phyloP scores from a whole-genome alignment of 2,888 invertebrate genomes.

The Ischnura elegans region DNA sequence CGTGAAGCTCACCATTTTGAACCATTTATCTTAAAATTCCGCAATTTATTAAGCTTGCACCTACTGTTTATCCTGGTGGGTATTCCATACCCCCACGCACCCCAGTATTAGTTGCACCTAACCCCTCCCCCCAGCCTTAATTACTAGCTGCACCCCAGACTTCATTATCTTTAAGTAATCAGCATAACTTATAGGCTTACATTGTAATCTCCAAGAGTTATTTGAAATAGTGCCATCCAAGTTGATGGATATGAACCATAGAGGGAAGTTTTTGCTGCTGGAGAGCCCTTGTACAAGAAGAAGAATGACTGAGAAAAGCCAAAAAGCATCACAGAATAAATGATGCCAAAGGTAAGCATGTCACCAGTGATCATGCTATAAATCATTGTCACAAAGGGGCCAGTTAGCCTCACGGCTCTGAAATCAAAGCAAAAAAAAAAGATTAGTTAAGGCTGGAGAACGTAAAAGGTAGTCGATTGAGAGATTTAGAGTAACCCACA shows the following conservation, averaged over 20 bases:
- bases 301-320: constrained; percentile 95
- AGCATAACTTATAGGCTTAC: constrained; percentile 81
- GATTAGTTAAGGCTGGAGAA: constrained; percentile 68
- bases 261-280: constrained; percentile 88
- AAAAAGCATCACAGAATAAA: constrained; percentile 95
- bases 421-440: constrained; percentile 73
- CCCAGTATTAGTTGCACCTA: too few species aligned
- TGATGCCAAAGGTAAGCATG: constrained; percentile 98
- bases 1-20: too few species aligned
- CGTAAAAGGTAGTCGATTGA: too few species aligned
- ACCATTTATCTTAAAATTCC: too few species aligned
- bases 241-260: constrained; percentile 93
- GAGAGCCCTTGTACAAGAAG: constrained; percentile 95
- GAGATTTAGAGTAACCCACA: too few species aligned
- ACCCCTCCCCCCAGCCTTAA: too few species aligned
- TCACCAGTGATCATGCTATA: constrained; percentile 99
- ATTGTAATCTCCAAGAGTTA: constrained; percentile 98
- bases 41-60: too few species aligned
- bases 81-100: too few species aligned
- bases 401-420: constrained; percentile 96
- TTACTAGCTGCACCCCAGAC: too few species aligned
- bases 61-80: too few species aligned
- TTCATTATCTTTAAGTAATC: not conserved
- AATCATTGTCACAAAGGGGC: constrained; percentile 99
- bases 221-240: constrained; percentile 99